Base-by-base conservation (phyloP, 2,113 vertebrate genomes). In the Gallinago undulata region DNA sequence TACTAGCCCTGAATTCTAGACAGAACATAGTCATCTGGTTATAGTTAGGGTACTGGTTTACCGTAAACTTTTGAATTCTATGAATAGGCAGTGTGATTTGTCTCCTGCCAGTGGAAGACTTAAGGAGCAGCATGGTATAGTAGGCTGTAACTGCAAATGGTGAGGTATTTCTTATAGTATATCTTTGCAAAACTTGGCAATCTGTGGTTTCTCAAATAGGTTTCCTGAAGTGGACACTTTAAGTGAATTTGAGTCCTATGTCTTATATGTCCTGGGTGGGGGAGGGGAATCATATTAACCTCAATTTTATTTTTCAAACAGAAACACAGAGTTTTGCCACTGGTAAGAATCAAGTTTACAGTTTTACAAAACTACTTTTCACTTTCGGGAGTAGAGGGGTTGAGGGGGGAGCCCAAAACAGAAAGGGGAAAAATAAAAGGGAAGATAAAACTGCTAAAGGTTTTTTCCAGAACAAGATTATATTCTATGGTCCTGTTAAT, bases 301-400 rank as follows among this genome's bases (percentile, higher is more conserved):
- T 83, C 18, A 45, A 27, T 51, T 85, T 33, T 66, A 17, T 43
- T 90, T 95, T 86, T 67, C n/a, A 56, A 8, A 8, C 17, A 39
- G n/a, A 76, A 89, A n/a, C 27, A 50, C 4, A 10, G 27, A 83
- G 10, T 31, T 87, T 84, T 73, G 19, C 28, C 22, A 39, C 2
- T 3, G 28, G 19, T 60, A 64, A n/a, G 22, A 72, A 37, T 63
- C 23, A 62, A 39, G 23, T 70, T 53, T 41, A 30, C 3, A 31
- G 5, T 80, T 76, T 43, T 50, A 27, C 12, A 53, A 70, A 69
- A 16, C 27, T 60, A 4, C 13, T 37, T 69, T 24, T 68, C 25
- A 47, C 0, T 76, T 83, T 60, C 14, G 7, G 5, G 3, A 21
- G 12, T 8, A 11, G 2, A 7, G 3, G 24, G 14, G 11, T 19